phyloP scores from a whole-genome alignment of 2,113 vertebrate genomes.

The Chloropsis hardwickii region DNA sequence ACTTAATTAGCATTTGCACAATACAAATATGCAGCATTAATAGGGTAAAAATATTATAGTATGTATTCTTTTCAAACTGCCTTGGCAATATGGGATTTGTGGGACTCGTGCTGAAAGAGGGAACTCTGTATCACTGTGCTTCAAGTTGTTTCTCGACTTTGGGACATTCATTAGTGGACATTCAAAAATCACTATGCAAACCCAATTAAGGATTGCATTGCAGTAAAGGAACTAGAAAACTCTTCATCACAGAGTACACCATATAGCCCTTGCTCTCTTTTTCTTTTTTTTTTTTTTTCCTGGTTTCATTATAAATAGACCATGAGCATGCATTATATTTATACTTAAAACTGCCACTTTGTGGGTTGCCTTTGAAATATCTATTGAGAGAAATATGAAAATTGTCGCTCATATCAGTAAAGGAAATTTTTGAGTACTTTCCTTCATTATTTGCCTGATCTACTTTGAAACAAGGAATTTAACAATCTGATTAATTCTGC shows the following conservation, averaged over 20 bases:
- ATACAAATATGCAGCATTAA: not conserved
- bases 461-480: not conserved
- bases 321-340: not conserved
- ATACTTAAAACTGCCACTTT: not conserved
- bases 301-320: not conserved
- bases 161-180: not conserved
- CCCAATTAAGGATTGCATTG: not conserved
- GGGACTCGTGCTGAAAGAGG: not conserved
- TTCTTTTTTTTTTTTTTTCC: too few relatives aligned
- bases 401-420: not conserved
- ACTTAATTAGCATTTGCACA: not conserved
- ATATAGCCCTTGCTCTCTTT: not conserved
- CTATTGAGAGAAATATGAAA: not conserved
- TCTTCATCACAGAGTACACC: not conserved
- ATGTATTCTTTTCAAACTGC: not conserved
- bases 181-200: not conserved
- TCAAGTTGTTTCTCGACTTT: fast-evolving
- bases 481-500: not conserved
- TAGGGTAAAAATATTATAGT: not conserved
- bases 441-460: not conserved
- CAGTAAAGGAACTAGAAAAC: not conserved
- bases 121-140: not conserved
- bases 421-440: not conserved
- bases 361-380: not conserved
- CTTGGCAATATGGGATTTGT: fast-evolving